Base-by-base conservation (phyloP, 2,888 invertebrate genomes). In the Eugnorisma glareosa region DNA sequence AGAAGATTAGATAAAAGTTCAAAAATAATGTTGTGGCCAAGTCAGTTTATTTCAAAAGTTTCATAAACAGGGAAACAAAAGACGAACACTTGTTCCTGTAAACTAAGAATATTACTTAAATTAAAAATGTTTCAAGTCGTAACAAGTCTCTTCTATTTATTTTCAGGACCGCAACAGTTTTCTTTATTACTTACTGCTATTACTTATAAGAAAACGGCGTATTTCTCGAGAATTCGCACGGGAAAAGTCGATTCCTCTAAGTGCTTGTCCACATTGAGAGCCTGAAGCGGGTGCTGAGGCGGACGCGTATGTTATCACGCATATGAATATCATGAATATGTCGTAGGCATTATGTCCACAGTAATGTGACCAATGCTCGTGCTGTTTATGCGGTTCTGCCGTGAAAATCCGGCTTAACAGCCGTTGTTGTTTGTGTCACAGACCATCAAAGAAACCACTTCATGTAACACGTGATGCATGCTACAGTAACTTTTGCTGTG, bases 71-170 rank as follows among this genome's bases (percentile, higher is more conserved):
- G 31, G 28, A 24, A 81, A 81, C 40, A 67, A 81, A 81, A 51
- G 13, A 69, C 18, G 6, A 51, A 31, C 72, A 54, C 73, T 77
- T 54, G n/a, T 63, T 43, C 31, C 11, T 63, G 45, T 54, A 57
- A 69, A 43, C 64, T 73, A 72, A 72, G 64, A 57, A 67, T 77
- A 70, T 83, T 77, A 83, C 84, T 83, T 86, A 83, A 86, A 86
- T 86, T 83, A 73, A 83, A 82, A 86, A 70, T 77, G 73, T 82
- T 82, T 66, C 54, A 71, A 75, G 68, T 72, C 48, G 28, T 63
- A 57, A 64, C 54, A 84, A 80, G 37, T 68, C 70, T 59, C 15
- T 71, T 74, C 61, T 77, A 79, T 86, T 83, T 69, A 84, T 69
- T 72, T 79, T 72, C 51, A 54, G 37, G 51, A 61, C 73, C 57